A percentile compares a stretch with the other conserved stretches of the same genome.
These are phyloP conservation scores for Fratercula arctica DNA, from an alignment of 2,797 vertebrate genomes.

Conservation along the genomic window DNA sequence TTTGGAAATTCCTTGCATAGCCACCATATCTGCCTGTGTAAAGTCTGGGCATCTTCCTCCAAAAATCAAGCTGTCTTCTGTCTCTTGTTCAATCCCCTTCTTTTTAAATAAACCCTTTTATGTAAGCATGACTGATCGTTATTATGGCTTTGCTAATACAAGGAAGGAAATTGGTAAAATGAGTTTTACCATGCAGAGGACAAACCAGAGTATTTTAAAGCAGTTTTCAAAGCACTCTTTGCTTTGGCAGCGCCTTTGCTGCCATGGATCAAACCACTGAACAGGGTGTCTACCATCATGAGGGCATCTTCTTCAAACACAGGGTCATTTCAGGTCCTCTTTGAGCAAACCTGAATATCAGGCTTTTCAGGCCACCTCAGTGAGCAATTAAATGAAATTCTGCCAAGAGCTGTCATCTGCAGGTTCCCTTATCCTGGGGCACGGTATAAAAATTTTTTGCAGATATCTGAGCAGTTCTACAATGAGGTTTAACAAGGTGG, in stretches of 20 bases:
- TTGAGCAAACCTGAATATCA: slow-evolving; percentile 3
- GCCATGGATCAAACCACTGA: not conserved
- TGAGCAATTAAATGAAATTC: not conserved
- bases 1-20: not conserved
- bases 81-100: not conserved
- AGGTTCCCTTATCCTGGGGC: not conserved
- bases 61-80: not conserved
- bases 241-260: not conserved
- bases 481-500: not conserved
- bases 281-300: not conserved
- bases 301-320: not conserved
- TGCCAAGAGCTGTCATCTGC: not conserved
- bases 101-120: not conserved
- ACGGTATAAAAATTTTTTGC: not conserved
- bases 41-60: not conserved
- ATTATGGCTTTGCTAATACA: not conserved
- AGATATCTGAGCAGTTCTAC: not conserved
- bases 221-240: not conserved
- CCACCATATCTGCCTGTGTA: not conserved
- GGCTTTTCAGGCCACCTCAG: not conserved
- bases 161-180: not conserved
- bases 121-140: not conserved
- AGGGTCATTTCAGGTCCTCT: not conserved
- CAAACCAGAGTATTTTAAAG: not conserved
- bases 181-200: not conserved